Conservation (phyloP, 2,797 vertebrate genomes). For the Crenuchus spilurus region DNA sequence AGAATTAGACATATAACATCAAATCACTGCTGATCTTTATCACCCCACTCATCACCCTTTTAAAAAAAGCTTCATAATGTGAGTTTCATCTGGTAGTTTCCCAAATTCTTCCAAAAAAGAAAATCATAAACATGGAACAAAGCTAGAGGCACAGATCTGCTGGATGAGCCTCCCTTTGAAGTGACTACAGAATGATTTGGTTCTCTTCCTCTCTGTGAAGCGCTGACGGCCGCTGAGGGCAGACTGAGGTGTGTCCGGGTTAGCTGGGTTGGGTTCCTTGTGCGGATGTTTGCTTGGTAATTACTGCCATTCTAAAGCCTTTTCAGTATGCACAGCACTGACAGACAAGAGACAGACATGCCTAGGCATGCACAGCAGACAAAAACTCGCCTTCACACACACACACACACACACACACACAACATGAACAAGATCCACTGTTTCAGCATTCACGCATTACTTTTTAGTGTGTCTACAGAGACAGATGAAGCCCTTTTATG, state of each 20-base stretch:
- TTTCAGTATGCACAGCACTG: constrained; percentile 37
- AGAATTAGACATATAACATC: too few relatives aligned
- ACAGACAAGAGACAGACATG: constrained; percentile 39
- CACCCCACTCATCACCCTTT: too few relatives aligned
- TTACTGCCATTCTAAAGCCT: constrained; percentile 45
- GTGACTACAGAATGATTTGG: background rate
- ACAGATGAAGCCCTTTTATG: background rate
- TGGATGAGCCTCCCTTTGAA: constrained; percentile 2
- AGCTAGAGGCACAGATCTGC: background rate
- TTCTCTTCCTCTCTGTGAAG: constrained; percentile 10
- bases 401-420: background rate
- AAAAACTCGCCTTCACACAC: constrained; percentile 18
- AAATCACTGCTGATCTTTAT: too few relatives aligned
- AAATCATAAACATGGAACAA: background rate
- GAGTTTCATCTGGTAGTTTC: too few relatives aligned
- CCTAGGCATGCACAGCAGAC: constrained; percentile 49
- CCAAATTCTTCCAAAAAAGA: too few relatives aligned
- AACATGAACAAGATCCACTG: constrained; percentile 13
- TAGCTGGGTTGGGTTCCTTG: constrained; percentile 41
- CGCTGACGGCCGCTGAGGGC: constrained; percentile 13
- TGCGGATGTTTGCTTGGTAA: constrained; percentile 54
- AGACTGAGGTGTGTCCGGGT: constrained; percentile 44
- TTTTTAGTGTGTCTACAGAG: constrained; percentile 15
- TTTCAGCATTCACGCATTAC: constrained; percentile 27
- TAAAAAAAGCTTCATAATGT: too few relatives aligned